A percentile compares a stretch with the other conserved stretches of the same genome.
Conservation (phyloP, 2,888 invertebrate genomes). For the Lepidocyrtoides sp. region DNA sequence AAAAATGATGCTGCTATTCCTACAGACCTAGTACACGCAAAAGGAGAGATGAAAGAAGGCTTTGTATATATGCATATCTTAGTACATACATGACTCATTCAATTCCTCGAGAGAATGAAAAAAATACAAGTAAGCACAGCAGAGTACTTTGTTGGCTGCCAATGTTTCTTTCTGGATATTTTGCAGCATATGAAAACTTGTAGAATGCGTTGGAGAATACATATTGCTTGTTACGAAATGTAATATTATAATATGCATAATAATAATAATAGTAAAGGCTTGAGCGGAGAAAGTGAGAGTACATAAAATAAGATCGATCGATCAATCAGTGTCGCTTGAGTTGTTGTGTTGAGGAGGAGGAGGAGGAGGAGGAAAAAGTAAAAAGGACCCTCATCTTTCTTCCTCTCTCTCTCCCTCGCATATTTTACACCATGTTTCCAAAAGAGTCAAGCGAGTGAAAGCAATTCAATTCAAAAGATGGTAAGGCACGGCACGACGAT, state of each 20-base stretch:
- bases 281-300: background rate
- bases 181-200: background rate
- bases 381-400: no score
- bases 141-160: background rate
- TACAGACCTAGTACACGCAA: background rate
- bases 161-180: background rate
- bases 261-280: no score
- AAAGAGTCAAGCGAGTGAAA: conserved; percentile 52
- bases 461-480: conserved; percentile 78
- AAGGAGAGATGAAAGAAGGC: background rate
- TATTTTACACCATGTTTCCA: no score
- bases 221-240: background rate
- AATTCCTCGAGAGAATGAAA: background rate
- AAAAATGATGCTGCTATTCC: background rate
- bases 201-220: background rate
- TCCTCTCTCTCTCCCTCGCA: no score
- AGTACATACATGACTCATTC: background rate
- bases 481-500: background rate
- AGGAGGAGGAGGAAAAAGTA: background rate
- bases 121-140: background rate
- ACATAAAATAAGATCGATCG: conserved; percentile 66
- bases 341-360: conserved; percentile 1
- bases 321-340: conserved; percentile 84
- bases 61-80: no score
- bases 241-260: background rate